Base-by-base conservation (phyloP, 2,888 invertebrate genomes). In the Phragmatobia fuliginosa region DNA sequence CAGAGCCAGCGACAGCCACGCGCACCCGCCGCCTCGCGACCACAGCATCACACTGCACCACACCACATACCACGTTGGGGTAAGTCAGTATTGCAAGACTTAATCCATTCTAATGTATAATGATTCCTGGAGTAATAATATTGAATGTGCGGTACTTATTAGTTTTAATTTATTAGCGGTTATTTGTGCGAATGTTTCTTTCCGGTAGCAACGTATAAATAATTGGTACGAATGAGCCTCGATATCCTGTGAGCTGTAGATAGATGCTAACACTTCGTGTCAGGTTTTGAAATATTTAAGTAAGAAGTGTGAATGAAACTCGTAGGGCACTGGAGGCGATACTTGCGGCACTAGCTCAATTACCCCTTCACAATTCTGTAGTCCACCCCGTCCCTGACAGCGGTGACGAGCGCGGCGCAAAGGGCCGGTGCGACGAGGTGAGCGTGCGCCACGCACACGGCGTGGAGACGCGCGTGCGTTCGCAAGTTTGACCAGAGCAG, bases 1-100 rank as follows among this genome's bases (percentile, higher is more conserved):
- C 75, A 91, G 78, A 41, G 90, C 83, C 74, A 93, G 85, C 33
- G 94, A 88, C 74, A 93, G 81, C 94, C 94, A 94, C 16, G 86
- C 86, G 79, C 92, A 90, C 1, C 91, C 91, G 6, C 89, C 89
- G 66, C 91, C 90, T 56, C 87, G 84, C 0, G 90, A 87, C 62
- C 91, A 85, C 67, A 90, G 77, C 76, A 93, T 77, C 41, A 90
- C 87, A 8, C 93, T 93, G 81, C 32, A 14, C 38, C 14, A 38
- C 32, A 6, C 16, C 31, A 45, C 21, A n/a, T n/a, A 36, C 1
- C 41, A 49, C 21, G 2, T 45, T 45, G 6, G 21, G 6, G 7
- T 21, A 21, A 6, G 21, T 45, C 8, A n/a, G 8, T 45, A 49
- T n/a, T 49, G n/a, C n/a, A n/a, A n/a, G n/a, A n/a, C n/a, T n/a